Evolutionary conservation across 2,113 vertebrate species (phyloP), one percentile per base, ranked within the genome.

Genomic region (Hemibagrus wyckioides): DNA sequence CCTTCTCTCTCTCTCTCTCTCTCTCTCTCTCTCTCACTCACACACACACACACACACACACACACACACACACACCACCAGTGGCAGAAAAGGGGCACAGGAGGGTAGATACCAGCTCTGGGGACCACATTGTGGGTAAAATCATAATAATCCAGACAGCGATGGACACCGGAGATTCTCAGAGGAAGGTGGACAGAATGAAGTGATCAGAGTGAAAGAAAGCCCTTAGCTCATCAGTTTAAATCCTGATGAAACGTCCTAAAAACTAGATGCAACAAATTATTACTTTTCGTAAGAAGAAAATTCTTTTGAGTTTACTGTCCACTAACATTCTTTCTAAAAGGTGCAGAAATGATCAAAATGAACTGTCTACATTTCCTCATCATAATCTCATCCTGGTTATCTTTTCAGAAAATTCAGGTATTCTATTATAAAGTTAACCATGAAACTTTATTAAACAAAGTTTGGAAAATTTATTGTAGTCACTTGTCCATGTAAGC

Each of bases 31-130:
- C 63, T 30, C 63, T n/a, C n/a, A 7, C 75, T 48, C 71, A 6
- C 41, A 5, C 71, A 5, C 71, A 13, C 17, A 25, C 36, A 15
- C 67, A 10, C 39, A 25, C 73, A n/a, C 41, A 14, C 36, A 17
- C 63, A 67, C 67, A 39, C 91, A 93, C 92, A 94, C 92, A 92
- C 88, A 93, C 91, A 93, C 90, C 88, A 90, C 89, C 91, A 92
- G 21, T 50, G 11, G 84, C 90, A 89, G 91, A 92, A 91, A 93
- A 93, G 86, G 91, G 94, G 90, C n/a, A 77, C 76, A 91, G 90
- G 92, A 86, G 93, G 92, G 93, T 90, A 90, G 91, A 92, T 90
- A 85, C 88, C 91, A 91, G 91, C 92, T 91, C 92, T 93, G 92
- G 79, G 90, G 92, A 91, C 90, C 86, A 85, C 77, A 80, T 54